A percentile compares a stretch with the other conserved stretches of the same genome.
Evolutionary conservation across 2,888 invertebrate species (phyloP).

Genomic region (Poecilobothrus nobilitatus): DNA sequence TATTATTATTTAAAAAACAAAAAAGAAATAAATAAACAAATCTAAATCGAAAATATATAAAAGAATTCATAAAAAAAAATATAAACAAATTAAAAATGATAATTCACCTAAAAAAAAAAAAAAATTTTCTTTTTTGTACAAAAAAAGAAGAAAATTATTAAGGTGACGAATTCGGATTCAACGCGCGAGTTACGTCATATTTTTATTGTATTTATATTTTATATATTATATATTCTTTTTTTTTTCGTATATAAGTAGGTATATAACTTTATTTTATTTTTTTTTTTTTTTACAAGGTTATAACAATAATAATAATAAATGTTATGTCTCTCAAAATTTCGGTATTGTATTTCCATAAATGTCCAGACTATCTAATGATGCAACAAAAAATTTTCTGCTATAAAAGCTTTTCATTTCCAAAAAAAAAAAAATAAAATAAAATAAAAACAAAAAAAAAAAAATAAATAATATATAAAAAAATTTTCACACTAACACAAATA

Average conservation of each 20-base stretch:
- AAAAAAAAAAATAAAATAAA: neutral
- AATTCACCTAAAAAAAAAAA: too few species aligned
- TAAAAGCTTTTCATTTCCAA: neutral
- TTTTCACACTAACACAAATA: too few species aligned
- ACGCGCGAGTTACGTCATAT: neutral
- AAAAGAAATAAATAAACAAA: too few species aligned
- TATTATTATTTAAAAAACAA: too few species aligned
- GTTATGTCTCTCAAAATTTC: neutral
- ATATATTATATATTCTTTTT: neutral
- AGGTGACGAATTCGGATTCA: neutral
- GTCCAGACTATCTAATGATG: neutral
- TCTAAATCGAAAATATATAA: too few species aligned
- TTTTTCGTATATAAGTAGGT: too few species aligned
- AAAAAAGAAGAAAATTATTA: neutral
- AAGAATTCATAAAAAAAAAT: too few species aligned
- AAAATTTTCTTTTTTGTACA: neutral
- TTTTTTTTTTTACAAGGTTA: neutral
- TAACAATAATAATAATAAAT: constrained; percentile 1
- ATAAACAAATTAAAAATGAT: too few species aligned
- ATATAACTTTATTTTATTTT: neutral
- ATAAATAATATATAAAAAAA: too few species aligned
- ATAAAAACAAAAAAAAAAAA: too few species aligned
- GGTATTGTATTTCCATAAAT: constrained; percentile 1
- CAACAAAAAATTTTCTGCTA: neutral
- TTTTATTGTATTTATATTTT: neutral